Conservation (phyloP, 2,797 vertebrate genomes). For the Zalophus californianus region DNA sequence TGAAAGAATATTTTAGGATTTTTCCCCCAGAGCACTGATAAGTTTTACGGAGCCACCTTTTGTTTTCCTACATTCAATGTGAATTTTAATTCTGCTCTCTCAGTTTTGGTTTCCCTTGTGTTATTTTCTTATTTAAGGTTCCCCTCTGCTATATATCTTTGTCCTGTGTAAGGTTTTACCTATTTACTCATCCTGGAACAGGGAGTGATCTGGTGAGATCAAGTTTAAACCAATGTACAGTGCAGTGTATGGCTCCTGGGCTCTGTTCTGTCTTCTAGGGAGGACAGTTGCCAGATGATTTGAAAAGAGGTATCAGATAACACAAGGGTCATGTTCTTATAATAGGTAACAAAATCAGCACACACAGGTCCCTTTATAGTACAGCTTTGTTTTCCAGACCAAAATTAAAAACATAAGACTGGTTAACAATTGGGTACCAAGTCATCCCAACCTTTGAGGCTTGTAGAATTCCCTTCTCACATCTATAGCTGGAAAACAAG, state of each 20-base stretch:
- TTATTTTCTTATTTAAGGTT: constrained; percentile 19
- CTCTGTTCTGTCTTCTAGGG: background rate
- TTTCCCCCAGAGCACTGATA: background rate
- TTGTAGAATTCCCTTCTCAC: constrained; percentile 16
- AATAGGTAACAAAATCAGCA: constrained; percentile 8
- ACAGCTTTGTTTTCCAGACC: constrained; percentile 15
- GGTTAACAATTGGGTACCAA: background rate
- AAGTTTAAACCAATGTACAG: constrained; percentile 3
- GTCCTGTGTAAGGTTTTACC: background rate
- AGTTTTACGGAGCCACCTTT: constrained; percentile 15
- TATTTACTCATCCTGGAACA: constrained; percentile 31
- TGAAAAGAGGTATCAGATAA: constrained; percentile 48
- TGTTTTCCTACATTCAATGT: background rate
- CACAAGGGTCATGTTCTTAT: constrained; percentile 3
- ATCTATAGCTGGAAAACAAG: background rate
- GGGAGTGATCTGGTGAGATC: constrained; percentile 11
- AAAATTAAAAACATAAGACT: constrained; percentile 17
- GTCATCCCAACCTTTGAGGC: background rate
- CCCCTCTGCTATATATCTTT: background rate
- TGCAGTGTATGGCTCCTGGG: background rate
- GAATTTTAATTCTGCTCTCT: constrained; percentile 44
- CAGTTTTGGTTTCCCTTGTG: background rate
- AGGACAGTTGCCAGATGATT: background rate
- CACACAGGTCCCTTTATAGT: background rate
- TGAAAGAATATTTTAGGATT: background rate